Evolutionary conservation across 2,888 invertebrate genomes (phyloP), one percentile per base, ranked within the genome.

Genomic region (Hyppa rectilinea): DNA sequence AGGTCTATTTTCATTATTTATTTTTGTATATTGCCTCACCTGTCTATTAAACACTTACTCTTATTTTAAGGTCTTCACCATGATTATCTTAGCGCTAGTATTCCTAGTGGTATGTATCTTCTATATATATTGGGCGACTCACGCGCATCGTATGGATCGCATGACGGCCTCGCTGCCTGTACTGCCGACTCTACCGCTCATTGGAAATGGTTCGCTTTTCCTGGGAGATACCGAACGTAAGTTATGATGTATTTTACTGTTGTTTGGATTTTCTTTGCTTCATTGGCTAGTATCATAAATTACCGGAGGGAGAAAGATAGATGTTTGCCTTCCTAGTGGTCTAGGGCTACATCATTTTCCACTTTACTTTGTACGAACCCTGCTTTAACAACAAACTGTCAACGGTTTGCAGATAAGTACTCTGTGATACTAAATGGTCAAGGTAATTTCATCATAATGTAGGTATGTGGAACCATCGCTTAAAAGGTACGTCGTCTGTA

Each of bases 131-230:
- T 92, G 90, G 90, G 68, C 75, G 12, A 63, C 70, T 14, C 80
- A 79, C 12, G 85, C 86, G 5, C 84, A 83, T 3, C 88, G 87
- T 0, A 84, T 93, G 80, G 91, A 93, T 23, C 86, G 87, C 17
- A 86, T 91, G 72, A 93, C 93, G 2, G 88, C 90, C 1, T 70
- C 86, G 0, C 81, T 95, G 26, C 92, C 92, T 0, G 73, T 75
- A 1, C 91, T 89, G 0, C 90, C 92, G 0, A 80, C 89, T 0
- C 49, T 93, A 10, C 94, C 95, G 0, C 53, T 95, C 3, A 82
- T 95, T 23, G 95, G 95, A 1, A 90, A 93, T 70, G 92, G 90
- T 29, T 87, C 89, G 66, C 85, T 92, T n/a, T 95, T 95, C 74
- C 81, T 94, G 2, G 94, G 94, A 38, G 87, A 92, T 61, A 89